Evolutionary conservation across 2,113 vertebrate species (phyloP), one percentile per base, ranked within the genome.

Genomic region (Oreamnos americanus): DNA sequence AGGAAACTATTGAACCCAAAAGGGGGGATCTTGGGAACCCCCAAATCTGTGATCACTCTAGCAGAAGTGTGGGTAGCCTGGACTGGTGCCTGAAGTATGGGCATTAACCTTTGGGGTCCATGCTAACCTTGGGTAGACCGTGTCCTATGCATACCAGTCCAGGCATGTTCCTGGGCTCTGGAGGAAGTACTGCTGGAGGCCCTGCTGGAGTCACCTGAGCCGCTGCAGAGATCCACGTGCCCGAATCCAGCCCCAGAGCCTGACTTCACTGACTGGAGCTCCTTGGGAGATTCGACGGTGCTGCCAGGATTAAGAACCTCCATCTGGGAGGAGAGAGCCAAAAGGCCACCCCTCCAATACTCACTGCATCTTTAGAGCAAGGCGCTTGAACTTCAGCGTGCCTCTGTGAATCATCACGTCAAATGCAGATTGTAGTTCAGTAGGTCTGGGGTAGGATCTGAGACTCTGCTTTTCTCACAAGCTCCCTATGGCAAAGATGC

Each of bases 321-420:
- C 47, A 62, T 19, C 8, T 17, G 7, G 14, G 45, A 87, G 81
- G 30, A 64, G 55, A 67, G 2, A 79, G 17, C 13, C 58, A 33
- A 49, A 55, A 19, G 7, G 17, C 1, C 23, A 1, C 13, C 30
- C 23, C 15, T 36, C 51, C 1, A 0, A 36, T 4, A 17, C 13
- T 6, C n/a, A 13, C n/a, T 2, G 21, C 12, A 1, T 58, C 55
- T 25, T 62, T 12, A 39, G 39, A 82, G 25, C 33, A 2, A 39
- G 58, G 36, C 28, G 15, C 26, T 13, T 13, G 21, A 28, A 83
- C 19, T 7, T 47, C 15, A 26, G 4, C 0, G 2, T 14, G 21
- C 17, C 14, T 71, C 67, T 6, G 1, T 3, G 43, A 90, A 21
- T 10, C 14, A 2, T 11, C 30, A 4, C 21, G 26, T 60, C 79